These are phyloP conservation scores for Falco novaeseelandiae DNA, from an alignment of 2,797 vertebrate genomes.

Conservation along the genomic window DNA sequence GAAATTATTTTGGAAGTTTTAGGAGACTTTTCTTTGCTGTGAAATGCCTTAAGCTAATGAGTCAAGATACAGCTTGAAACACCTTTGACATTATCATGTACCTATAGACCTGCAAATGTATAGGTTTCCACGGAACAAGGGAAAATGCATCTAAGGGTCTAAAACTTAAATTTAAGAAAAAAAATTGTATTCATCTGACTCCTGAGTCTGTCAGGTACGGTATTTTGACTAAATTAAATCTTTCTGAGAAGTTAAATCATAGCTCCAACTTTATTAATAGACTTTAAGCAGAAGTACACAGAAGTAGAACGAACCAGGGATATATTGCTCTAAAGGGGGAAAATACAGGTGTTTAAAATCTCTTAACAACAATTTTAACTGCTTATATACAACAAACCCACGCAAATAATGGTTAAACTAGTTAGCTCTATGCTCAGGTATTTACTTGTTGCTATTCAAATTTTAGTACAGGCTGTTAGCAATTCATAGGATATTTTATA, in stretches of 20 bases:
- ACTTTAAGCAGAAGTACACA: not conserved
- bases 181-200: not conserved
- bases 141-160: not conserved
- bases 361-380: not conserved
- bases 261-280: not conserved
- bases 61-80: not conserved
- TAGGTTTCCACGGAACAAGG: fast-evolving
- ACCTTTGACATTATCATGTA: not conserved
- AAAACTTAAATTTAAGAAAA: not conserved
- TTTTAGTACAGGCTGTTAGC: not conserved
- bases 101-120: not conserved
- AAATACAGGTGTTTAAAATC: not conserved
- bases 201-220: not conserved
- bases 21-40: not conserved
- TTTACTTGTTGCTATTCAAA: not conserved
- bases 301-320: not conserved
- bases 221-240: not conserved
- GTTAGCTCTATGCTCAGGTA: not conserved
- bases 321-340: not conserved
- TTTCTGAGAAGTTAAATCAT: not conserved
- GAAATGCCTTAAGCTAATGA: not conserved
- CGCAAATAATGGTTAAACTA: not conserved
- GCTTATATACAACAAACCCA: not conserved
- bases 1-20: not conserved
- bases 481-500: not conserved